Evolutionary conservation across 1,140 invertebrate species (phyloP), one percentile per base, ranked within the genome.

Genomic region (Meloidogyne hapla): DNA sequence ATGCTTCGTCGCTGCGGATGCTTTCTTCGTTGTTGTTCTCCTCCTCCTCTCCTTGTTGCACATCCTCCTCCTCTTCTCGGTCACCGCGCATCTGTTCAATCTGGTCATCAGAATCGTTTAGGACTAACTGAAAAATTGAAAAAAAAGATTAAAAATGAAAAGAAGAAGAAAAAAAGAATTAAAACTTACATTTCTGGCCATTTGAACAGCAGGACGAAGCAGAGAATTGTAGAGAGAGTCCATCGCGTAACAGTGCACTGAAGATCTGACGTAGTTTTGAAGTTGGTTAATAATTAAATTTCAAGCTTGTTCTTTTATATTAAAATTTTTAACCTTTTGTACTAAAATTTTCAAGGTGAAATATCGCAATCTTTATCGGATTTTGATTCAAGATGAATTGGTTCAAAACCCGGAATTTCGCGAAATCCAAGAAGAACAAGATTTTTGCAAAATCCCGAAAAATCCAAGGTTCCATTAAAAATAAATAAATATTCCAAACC

Each of bases 181-280:
- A 9, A 1, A 15, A 45, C 1, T 56, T 56, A 56, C 48, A 56
- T 56, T 56, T 56, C 6, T 56, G 18, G 48, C 48, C 48, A 42
- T 42, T 42, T 13, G 12, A n/a, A 15, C 12, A 13, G 12, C 48
- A 56, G 48, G 48, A 56, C 48, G 48, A 56, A 56, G 48, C 48
- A 56, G n/a, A n/a, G 48, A 56, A 56, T 56, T 56, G n/a, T 56
- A 56, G 48, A 56, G n/a, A n/a, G 48, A 56, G n/a, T n/a, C n/a
- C 48, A 56, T 45, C 1, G 13, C 42, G 13, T 45, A 45, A 45
- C 13, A 45, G 18, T 56, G 3, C n/a, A 56, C 33, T 33, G 18
- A n/a, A n/a, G 1, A n/a, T n/a, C 2, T 56, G 48, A 56, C 8
- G 12, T 56, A n/a, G 18, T 48, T 15, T 48, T 18, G 45, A n/a